These are phyloP conservation scores for Neosilurus mollespiculum DNA, from an alignment of 2,797 vertebrate genomes.

Conservation along the genomic window DNA sequence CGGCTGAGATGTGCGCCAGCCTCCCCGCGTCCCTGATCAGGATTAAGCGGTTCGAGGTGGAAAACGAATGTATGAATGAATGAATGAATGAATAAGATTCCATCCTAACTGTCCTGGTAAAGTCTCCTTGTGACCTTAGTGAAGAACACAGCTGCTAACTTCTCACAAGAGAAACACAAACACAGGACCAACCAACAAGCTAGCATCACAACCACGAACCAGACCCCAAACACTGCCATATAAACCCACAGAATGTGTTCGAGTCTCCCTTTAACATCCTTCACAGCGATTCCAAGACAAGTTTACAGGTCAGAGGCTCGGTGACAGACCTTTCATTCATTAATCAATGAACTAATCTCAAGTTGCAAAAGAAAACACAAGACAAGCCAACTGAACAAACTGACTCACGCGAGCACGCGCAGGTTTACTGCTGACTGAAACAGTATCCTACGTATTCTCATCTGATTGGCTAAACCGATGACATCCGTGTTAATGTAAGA, in stretches of 20 bases:
- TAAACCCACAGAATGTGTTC: background rate
- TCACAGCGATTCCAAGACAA: background rate
- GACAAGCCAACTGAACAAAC: background rate
- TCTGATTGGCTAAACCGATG: slow-evolving; percentile 64
- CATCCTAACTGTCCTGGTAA: background rate
- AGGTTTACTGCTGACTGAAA: background rate
- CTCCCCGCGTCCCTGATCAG: too few species aligned
- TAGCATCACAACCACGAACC: background rate
- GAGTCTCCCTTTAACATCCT: background rate
- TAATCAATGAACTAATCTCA: background rate
- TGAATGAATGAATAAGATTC: too few species aligned
- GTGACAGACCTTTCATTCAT: background rate
- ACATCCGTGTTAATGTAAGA: slow-evolving; percentile 10
- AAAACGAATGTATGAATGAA: too few species aligned
- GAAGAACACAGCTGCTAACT: background rate
- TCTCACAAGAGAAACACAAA: background rate
- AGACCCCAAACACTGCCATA: background rate
- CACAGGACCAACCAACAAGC: background rate
- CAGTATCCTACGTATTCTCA: slow-evolving; percentile 60
- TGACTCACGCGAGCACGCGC: background rate
- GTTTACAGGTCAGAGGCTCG: background rate
- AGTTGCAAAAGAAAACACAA: background rate
- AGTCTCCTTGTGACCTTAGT: background rate
- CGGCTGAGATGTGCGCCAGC: too few species aligned
- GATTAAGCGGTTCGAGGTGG: too few species aligned